These are phyloP conservation scores for Lucilia cuprina DNA, from an alignment of 1,140 invertebrate genomes.

Conservation along the genomic window DNA sequence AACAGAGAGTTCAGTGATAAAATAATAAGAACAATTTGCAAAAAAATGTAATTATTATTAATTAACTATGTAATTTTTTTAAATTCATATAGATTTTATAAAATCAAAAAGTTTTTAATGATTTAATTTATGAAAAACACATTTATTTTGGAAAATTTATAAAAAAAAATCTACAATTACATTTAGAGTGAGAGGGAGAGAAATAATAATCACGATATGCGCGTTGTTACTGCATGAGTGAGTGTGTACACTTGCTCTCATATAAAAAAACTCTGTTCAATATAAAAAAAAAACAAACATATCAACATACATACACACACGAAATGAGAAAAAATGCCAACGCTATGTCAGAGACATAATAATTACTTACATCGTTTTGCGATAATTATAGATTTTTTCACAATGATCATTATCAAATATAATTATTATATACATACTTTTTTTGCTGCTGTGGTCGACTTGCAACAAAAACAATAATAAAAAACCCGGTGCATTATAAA, in stretches of 20 bases:
- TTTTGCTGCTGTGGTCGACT: neutral
- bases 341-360: slow-evolving; percentile 24
- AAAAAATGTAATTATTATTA: neutral
- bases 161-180: neutral
- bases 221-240: neutral
- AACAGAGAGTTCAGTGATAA: neutral
- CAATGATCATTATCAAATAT: slow-evolving; percentile 56
- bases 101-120: neutral
- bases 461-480: neutral
- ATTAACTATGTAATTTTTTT: too few relatives aligned
- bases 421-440: slow-evolving; percentile 42
- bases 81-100: too few relatives aligned
- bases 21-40: neutral
- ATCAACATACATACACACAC: slow-evolving; percentile 1
- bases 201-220: neutral
- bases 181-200: neutral
- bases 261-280: too few relatives aligned
- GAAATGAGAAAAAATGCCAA: slow-evolving; percentile 1
- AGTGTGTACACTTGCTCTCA: neutral
- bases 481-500: slow-evolving; percentile 26
- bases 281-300: neutral
- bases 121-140: neutral
- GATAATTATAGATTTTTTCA: slow-evolving; percentile 42
- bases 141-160: neutral
- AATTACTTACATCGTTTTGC: slow-evolving; percentile 31